Base-by-base conservation (phyloP, 2,888 invertebrate genomes). In the Cephus sareptanus region DNA sequence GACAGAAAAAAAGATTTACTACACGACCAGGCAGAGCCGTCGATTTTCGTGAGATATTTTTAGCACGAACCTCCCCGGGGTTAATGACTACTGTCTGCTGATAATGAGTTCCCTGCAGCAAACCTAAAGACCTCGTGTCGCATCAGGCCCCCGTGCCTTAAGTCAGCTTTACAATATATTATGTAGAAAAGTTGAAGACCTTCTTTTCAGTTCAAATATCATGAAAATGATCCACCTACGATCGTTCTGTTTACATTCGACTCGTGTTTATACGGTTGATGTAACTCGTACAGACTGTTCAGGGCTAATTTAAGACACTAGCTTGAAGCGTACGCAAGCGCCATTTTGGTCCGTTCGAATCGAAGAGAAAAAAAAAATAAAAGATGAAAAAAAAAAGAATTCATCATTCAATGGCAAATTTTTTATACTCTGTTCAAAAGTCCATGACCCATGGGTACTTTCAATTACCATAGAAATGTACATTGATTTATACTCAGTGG, bases 21-120 rank as follows among this genome's bases (percentile, higher is more conserved):
- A 40, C 40, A 15, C 40, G 40, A 40, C 40, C 40, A 40, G 40
- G 15, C 40, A 40, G 40, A 69, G 77, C 77, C 56, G 77, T 77
- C 71, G 75, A 77, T 77, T 77, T 77, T 77, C 70, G 75, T 71
- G 70, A 74, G 74, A 75, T 77, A 77, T 77, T 74, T 77, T 77
- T 77, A 77, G 77, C 74, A 69, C 34, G 77, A 77, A 77, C 69
- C 77, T 77, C 75, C 75, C 77, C 77, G 77, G 75, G 77, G 77
- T 77, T 77, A 77, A 77, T 75, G 77, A 77, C 77, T 77, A 77
- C 77, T 75, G 77, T 75, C 77, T 70, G 70, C 75, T 37, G 77
- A 77, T 77, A 77, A 77, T 77, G 77, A 77, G 77, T 77, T 75
- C 75, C 75, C 75, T 33, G 70, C 70, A 33, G 31, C 70, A 31